Base-by-base conservation (phyloP, 2,888 invertebrate species). In the Lycaena phlaeas region DNA sequence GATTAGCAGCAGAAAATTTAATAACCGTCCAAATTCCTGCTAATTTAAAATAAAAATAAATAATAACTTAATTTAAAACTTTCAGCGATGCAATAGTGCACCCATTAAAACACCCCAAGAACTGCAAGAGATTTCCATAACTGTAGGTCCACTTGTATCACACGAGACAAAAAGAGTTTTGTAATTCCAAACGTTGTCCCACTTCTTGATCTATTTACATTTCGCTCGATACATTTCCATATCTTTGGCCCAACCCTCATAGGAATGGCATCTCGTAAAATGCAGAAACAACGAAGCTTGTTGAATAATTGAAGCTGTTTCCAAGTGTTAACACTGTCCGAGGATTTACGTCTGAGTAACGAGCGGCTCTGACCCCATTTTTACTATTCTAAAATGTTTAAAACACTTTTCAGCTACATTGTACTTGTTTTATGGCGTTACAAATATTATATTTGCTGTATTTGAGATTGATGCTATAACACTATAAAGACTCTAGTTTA, bases 221-320 rank as follows among this genome's bases (percentile, higher is more conserved):
- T 56, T 55, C 55, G 48, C 59, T 52, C 61, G 58, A 61, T 61
- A 64, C 59, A 71, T 72, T 72, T 68, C 64, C 72, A 71, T 72
- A 65, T 58, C 55, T 59, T 61, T 64, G 57, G 57, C 55, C 56
- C 49, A 44, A 44, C 56, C 57, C 50, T 58, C 22, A 5, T 9
- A 22, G 22, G 3, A 47, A 48, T 58, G 57, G 53, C 53, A 57
- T 55, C 57, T 61, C 59, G 57, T 68, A 68, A 71, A 70, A 70
- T 64, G 62, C 65, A 67, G 63, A 56, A 63, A 62, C 57, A 59
- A 54, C 53, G 41, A 45, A 49, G 53, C 54, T 57, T 53, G 53
- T 52, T 62, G 64, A 61, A 70, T 71, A 68, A 70, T 66, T 70
- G 63, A 68, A 55, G 56, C 54, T 46, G 56, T 58, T 61, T 59